phyloP scores from a whole-genome alignment of 2,113 vertebrate species.

The Sciurus niger region DNA sequence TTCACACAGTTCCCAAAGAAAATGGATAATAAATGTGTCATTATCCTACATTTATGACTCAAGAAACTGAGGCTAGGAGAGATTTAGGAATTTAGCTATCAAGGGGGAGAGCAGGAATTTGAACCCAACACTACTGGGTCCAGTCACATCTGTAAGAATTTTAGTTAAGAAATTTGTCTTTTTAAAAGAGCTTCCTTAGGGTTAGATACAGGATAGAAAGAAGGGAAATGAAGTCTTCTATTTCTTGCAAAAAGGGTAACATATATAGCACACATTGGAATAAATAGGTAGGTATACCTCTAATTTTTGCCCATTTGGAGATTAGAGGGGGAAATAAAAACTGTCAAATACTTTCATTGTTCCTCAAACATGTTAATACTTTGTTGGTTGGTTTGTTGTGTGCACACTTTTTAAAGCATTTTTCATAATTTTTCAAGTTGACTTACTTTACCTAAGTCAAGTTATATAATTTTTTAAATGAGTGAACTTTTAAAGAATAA shows the following conservation, averaged over 20 bases:
- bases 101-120: neutral
- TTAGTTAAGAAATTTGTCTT: neutral
- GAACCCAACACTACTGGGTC: neutral
- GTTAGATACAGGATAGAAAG: neutral
- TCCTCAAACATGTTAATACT: neutral
- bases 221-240: neutral
- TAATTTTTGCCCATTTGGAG: slow-evolving; percentile 37
- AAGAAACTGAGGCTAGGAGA: neutral
- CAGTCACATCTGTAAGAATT: neutral
- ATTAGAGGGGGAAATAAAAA: neutral
- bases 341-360: neutral
- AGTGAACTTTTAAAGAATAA: slow-evolving; percentile 21
- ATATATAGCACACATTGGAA: neutral
- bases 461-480: neutral
- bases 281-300: neutral
- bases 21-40: neutral
- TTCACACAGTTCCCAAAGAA: neutral
- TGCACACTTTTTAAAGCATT: neutral
- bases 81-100: neutral
- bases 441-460: neutral
- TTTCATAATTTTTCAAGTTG: neutral
- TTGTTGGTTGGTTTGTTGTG: no score
- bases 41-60: neutral
- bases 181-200: slow-evolving; percentile 10
- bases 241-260: neutral